Conservation (phyloP, 2,888 invertebrate species). For the Mayetiola destructor region DNA sequence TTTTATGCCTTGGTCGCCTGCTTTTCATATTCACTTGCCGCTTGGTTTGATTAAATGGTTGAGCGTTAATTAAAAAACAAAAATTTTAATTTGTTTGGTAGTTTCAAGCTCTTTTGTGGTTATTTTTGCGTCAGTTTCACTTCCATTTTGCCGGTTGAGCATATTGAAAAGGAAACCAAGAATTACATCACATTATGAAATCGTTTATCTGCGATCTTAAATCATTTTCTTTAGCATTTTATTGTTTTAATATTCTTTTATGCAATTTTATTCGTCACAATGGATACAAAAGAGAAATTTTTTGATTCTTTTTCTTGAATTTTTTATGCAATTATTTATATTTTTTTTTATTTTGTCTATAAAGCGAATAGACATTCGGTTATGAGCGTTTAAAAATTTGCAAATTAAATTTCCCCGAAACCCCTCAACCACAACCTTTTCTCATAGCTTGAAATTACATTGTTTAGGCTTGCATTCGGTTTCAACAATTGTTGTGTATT, state of each 20-base stretch:
- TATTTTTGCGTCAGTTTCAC: no score
- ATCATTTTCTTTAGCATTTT: no score
- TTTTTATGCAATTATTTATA: no score
- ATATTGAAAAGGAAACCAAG: background rate
- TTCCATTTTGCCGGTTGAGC: background rate
- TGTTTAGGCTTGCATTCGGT: no score
- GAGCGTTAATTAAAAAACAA: conserved; percentile 8
- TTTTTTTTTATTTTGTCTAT: no score
- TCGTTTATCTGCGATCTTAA: conserved; percentile 6
- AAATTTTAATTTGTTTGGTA: background rate
- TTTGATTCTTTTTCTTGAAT: conserved; percentile 8
- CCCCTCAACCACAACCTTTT: no score
- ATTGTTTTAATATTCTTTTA: background rate
- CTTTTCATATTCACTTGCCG: background rate
- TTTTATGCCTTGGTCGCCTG: no score
- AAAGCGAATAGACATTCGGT: no score
- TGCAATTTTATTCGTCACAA: background rate
- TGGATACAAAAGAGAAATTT: background rate
- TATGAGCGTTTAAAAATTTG: no score
- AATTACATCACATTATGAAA: background rate
- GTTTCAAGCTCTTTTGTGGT: background rate
- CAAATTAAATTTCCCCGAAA: no score
- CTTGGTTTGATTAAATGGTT: conserved; percentile 10
- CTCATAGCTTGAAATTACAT: no score
- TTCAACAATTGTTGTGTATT: no score